Evolutionary conservation across 2,113 vertebrate genomes (phyloP).

Genomic region (Phyllostomus discolor): DNA sequence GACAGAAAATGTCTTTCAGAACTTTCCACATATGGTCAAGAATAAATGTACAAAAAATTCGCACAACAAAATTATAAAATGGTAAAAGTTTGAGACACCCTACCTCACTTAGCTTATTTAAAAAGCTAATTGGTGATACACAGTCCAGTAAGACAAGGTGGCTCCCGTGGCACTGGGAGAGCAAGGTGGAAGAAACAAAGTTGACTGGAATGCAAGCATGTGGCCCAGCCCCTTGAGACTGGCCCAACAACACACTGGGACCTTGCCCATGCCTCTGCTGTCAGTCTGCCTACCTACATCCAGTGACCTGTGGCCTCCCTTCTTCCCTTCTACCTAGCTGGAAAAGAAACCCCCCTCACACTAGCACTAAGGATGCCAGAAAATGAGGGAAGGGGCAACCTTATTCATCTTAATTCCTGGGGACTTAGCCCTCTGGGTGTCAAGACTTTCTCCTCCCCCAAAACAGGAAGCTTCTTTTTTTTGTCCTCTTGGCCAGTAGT

Average conservation of each 20-base stretch:
- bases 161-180: neutral
- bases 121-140: neutral
- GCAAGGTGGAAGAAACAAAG: neutral
- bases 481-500: neutral
- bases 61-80: neutral
- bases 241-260: neutral
- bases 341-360: neutral
- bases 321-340: neutral
- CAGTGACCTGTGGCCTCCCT: neutral
- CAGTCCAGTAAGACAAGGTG: neutral
- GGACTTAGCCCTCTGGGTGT: neutral
- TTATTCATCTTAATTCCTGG: neutral
- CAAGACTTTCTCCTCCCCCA: neutral
- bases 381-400: neutral
- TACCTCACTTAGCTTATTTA: neutral
- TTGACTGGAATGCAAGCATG: neutral
- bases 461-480: neutral
- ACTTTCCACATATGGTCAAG: neutral
- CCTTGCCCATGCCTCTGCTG: neutral
- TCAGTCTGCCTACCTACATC: neutral
- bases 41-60: constrained; percentile 19
- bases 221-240: neutral
- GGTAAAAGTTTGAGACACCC: neutral
- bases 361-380: neutral
- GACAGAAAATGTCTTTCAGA: neutral